Base-by-base conservation (phyloP, 2,797 vertebrate species). In the Syndactyla subalaris region DNA sequence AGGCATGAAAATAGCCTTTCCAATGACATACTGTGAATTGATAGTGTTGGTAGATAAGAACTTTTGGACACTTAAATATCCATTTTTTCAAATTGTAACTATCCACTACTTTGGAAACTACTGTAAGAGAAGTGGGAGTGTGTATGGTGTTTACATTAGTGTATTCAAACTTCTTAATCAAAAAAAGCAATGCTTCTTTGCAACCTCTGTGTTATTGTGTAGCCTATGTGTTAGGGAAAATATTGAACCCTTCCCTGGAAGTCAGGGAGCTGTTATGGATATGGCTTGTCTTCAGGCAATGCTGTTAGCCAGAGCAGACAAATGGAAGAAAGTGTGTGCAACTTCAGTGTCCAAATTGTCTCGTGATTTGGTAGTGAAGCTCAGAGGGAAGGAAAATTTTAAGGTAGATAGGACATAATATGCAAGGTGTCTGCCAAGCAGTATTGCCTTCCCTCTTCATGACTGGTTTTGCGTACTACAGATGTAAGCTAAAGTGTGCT, bases 351-450 rank as follows among this genome's bases (percentile, higher is more conserved):
- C 21, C 2, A 14, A 17, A 12, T 8, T 77, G 49, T 55, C 36
- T 48, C 45, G 83, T 30, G 46, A 54, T 81, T 76, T 85, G 10
- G 11, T 58, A 74, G 18, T 18, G 45, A 58, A 72, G 38, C 18
- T 65, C 41, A 70, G 39, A 65, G 36, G 41, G 7, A 46, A 76
- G 39, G 51, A 59, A 52, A 62, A 38, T 70, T 32, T 58, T 14
- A 1, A 2, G 43, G 10, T 55, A 10, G 7, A 1, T 29, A 30
- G 61, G 43, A 62, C 21, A 23, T 32, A 45, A 32, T 1, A 1
- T 24, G 9, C 3, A 20, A 66, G 52, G 23, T 32, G 24, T 7
- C 14, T 76, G 34, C 38, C 38, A 45, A 55, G 16, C 30, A 30
- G 14, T 12, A 3, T 54, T 4, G 2, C 62, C 14, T 68, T 39